These are phyloP conservation scores for Centrocercus urophasianus DNA, from an alignment of 2,113 vertebrate genomes.

Conservation along the genomic window DNA sequence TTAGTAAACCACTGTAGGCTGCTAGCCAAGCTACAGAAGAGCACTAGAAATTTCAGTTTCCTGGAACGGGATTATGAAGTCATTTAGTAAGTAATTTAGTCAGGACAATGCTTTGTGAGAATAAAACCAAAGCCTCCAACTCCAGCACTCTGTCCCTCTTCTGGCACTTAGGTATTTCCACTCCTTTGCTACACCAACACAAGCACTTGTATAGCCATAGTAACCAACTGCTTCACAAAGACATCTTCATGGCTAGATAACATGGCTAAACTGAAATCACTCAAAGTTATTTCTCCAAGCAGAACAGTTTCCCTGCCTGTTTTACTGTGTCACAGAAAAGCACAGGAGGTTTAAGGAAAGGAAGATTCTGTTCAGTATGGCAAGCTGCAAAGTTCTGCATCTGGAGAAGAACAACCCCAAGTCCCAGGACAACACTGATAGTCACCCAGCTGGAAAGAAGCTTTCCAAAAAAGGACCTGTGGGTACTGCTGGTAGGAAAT, in stretches of 20 bases:
- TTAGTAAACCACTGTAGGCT: not conserved
- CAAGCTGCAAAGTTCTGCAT: not conserved
- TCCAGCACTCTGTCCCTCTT: not conserved
- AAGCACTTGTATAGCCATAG: not conserved
- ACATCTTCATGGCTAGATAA: not conserved
- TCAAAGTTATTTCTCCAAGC: not conserved
- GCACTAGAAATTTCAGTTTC: not conserved
- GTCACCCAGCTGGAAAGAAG: not conserved
- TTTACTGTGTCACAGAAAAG: not conserved
- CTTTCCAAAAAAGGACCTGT: not conserved
- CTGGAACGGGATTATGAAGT: not conserved
- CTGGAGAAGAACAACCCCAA: not conserved
- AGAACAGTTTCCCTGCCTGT: not conserved
- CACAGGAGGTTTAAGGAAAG: not conserved
- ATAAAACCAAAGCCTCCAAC: not conserved
- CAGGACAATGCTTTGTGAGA: not conserved
- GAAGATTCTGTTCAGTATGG: not conserved
- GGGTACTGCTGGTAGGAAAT: not conserved
- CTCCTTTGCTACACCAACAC: not conserved
- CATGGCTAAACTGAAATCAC: not conserved
- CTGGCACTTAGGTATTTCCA: not conserved
- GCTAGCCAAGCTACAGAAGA: not conserved
- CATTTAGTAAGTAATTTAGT: not conserved
- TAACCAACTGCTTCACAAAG: not conserved
- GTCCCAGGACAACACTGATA: fast-evolving